phyloP scores from a whole-genome alignment of 2,888 invertebrate species.

The Mycogona germanica region DNA sequence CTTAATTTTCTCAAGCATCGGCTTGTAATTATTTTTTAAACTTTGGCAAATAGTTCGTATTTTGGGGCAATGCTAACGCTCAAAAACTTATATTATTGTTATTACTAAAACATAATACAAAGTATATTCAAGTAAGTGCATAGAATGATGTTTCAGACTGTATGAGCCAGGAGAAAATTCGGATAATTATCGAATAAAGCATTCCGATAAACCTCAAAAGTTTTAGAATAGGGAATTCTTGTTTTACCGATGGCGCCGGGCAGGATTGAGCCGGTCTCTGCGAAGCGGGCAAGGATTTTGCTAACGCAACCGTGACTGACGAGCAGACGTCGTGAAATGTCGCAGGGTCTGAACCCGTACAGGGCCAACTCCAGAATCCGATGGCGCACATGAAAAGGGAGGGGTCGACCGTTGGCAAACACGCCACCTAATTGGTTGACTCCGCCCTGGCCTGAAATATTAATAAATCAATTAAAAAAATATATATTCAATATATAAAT shows the following conservation, averaged over 20 bases:
- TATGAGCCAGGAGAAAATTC: no score
- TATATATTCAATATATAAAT: not conserved
- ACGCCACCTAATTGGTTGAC: conserved; percentile 27
- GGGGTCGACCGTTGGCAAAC: conserved; percentile 27
- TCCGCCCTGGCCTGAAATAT: conserved; percentile 23
- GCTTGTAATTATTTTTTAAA: not conserved
- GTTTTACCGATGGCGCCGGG: conserved; percentile 27
- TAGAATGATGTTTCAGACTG: no score
- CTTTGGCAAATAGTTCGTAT: not conserved
- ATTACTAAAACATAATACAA: no score
- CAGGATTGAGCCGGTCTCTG: conserved; percentile 28
- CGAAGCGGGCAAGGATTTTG: conserved; percentile 27
- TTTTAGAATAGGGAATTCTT: not conserved
- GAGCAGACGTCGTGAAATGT: conserved; percentile 27
- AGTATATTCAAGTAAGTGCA: no score
- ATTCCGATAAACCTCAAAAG: no score
- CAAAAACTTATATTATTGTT: no score
- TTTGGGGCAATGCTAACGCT: not conserved
- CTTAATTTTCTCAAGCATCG: not conserved
- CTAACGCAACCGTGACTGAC: conserved; percentile 28
- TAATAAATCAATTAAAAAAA: conserved; percentile 9
- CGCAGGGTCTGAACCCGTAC: conserved; percentile 26
- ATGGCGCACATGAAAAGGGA: conserved; percentile 26
- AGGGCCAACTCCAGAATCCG: conserved; percentile 26
- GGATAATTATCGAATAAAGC: no score